phyloP scores from a whole-genome alignment of 2,888 invertebrate genomes.

The Nomada ruficornis region DNA sequence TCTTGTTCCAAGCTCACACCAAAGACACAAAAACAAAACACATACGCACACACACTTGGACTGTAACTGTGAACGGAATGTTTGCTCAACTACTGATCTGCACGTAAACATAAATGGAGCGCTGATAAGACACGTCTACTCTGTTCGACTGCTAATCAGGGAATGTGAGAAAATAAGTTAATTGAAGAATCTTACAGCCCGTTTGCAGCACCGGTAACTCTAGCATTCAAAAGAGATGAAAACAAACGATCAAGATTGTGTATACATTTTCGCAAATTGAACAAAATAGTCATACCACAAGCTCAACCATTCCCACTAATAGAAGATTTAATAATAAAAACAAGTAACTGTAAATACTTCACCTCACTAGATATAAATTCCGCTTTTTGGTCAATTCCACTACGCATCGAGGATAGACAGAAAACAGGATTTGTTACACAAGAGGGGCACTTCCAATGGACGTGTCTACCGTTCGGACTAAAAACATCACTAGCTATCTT shows the following conservation, averaged over 20 bases:
- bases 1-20: no score
- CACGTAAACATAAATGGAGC: no score
- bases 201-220: constrained; percentile 9
- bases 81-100: no score
- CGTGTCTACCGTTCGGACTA: neutral
- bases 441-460: no score
- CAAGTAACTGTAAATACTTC: no score
- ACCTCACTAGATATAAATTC: constrained; percentile 4
- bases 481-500: constrained; percentile 23
- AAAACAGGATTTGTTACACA: no score
- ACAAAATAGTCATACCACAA: constrained; percentile 15
- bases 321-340: neutral
- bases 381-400: constrained; percentile 12
- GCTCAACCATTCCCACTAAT: constrained; percentile 54
- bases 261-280: constrained; percentile 26
- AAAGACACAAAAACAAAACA: no score
- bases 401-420: constrained; percentile 59
- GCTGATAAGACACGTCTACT: no score
- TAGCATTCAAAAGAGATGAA: constrained; percentile 30
- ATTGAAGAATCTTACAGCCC: constrained; percentile 58
- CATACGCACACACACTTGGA: no score
- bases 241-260: constrained; percentile 17
- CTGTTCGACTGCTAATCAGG: no score
- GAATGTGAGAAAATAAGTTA: no score
- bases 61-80: no score